phyloP scores from a whole-genome alignment of 2,888 invertebrate genomes.

The Nycteola revayana region DNA sequence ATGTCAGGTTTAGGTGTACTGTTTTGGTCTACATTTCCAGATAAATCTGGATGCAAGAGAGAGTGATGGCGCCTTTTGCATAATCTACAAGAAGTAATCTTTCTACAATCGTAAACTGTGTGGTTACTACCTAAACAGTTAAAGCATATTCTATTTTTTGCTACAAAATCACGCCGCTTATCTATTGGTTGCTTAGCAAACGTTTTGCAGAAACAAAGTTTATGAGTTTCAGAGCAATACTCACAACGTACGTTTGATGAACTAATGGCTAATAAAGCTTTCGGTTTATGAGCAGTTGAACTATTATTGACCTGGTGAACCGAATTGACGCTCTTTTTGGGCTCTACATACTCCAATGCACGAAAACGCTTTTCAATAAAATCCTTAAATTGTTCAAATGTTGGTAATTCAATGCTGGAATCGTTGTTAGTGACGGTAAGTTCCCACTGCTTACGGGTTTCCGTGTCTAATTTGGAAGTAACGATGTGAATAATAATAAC shows the following conservation, averaged over 20 bases:
- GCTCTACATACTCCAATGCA: conserved; percentile 25
- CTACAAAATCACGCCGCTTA: conserved; percentile 1
- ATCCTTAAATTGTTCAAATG: conserved; percentile 2
- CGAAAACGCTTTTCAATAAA: conserved; percentile 17
- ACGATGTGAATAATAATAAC: too few relatives aligned
- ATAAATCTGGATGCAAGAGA: conserved; percentile 5
- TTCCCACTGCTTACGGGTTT: too few relatives aligned
- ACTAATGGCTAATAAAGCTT: neutral
- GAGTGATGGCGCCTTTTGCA: conserved; percentile 4
- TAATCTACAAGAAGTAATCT: neutral
- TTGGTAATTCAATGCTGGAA: too few relatives aligned
- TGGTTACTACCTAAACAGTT: conserved; percentile 2
- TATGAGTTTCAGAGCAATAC: conserved; percentile 23
- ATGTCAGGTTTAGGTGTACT: neutral
- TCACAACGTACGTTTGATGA: conserved; percentile 10
- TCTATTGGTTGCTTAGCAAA: conserved; percentile 4
- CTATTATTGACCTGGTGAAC: neutral
- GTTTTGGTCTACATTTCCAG: neutral
- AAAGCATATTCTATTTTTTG: conserved; percentile 1
- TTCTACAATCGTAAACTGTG: neutral
- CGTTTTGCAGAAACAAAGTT: too few relatives aligned
- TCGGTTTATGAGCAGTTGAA: neutral
- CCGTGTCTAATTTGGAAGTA: too few relatives aligned
- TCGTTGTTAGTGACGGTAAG: too few relatives aligned
- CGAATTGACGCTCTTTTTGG: conserved; percentile 2